Evolutionary conservation across 2,888 invertebrate genomes (phyloP), one percentile per base, ranked within the genome.

Genomic region (Drosophila meridiana): DNA sequence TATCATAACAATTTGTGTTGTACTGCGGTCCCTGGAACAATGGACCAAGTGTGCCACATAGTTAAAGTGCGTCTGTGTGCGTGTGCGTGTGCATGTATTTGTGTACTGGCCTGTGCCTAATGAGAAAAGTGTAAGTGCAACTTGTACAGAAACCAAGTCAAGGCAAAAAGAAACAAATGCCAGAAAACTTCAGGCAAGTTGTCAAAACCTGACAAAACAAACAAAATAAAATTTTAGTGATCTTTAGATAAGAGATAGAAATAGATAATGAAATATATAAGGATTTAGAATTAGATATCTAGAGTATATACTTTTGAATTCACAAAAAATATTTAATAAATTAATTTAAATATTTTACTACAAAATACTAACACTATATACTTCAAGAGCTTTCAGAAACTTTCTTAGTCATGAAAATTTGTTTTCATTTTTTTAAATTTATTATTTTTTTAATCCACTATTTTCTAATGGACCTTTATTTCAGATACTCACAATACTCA

Each of bases 1-100:
- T 87, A 89, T 85, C 87, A 87, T 89, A 87, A 87, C 89, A 87
- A 87, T 87, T 87, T 87, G 89, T 87, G 83, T 86, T 88, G 83
- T 83, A 78, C 77, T 87, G 75, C 66, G 65, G 68, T 48, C 64
- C 59, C 32, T 32, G 47, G 28, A 63, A 78, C 81, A 80, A 78
- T 77, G 68, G 32, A 43, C 47, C 62, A 76, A 76, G 73, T 57
- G 69, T 48, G 43, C 64, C 64, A 69, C 69, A 73, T 63, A 65
- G 78, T 40, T 13, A 40, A 28, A 43, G 43, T 38, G 36, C 57
- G 8, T 52, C 30, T 56, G 50, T 73, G 43, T 60, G 36, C 53
- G 64, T 42, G 62, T 67, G 56, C 65, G 42, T 43, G 59, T 62
- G 43, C 20, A 59, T 45, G 60, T 67, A 47, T 70, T 42, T 52